Evolutionary conservation across 1,140 invertebrate genomes (phyloP).

Genomic region (Drosophila triauraria): DNA sequence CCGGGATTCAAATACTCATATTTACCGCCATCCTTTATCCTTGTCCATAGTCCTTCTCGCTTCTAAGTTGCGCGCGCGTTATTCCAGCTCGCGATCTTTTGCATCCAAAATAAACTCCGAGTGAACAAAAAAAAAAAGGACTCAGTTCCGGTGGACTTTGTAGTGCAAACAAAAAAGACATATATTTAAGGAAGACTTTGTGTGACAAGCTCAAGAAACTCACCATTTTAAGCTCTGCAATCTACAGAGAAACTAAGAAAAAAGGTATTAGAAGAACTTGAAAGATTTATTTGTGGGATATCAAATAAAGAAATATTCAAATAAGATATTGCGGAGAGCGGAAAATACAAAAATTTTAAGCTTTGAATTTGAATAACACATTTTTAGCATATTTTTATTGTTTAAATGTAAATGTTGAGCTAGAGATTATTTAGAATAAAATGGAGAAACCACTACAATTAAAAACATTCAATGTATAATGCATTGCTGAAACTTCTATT

Average conservation of each 20-base stretch:
- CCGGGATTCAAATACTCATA: constrained; percentile 18
- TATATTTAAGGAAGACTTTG: neutral
- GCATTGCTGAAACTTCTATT: too few relatives aligned
- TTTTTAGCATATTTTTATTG: too few relatives aligned
- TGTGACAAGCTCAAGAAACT: constrained; percentile 1
- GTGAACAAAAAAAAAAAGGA: constrained; percentile 1
- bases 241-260: constrained; percentile 3
- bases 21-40: neutral
- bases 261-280: constrained; percentile 14
- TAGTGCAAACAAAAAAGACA: constrained; percentile 9
- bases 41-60: constrained; percentile 23
- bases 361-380: too few relatives aligned
- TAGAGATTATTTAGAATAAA: too few relatives aligned
- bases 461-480: too few relatives aligned
- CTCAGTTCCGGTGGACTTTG: constrained; percentile 29
- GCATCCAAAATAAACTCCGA: neutral
- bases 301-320: neutral
- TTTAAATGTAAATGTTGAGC: too few relatives aligned
- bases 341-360: too few relatives aligned
- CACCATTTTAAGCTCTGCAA: neutral
- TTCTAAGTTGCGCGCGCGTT: constrained; percentile 65
- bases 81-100: constrained; percentile 31
- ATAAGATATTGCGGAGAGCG: neutral
- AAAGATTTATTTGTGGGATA: too few relatives aligned
- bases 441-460: too few relatives aligned